Conservation (phyloP, 2,888 invertebrate genomes). For the Spatulosminthurus flaviceps region DNA sequence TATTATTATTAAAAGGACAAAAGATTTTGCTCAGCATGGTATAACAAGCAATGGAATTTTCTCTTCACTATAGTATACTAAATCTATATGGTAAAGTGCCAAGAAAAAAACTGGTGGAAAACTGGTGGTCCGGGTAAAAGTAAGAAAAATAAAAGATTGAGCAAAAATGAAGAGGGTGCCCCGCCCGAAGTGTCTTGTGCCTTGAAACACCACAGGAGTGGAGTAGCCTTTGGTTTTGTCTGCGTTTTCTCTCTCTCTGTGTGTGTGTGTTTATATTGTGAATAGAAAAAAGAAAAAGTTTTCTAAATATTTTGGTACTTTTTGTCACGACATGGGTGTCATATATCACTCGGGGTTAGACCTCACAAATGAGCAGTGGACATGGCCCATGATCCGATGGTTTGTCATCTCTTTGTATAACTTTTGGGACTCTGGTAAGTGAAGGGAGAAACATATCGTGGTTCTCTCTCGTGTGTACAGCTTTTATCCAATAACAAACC, state of each 20-base stretch:
- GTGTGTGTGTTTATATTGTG: no score
- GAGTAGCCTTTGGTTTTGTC: background rate
- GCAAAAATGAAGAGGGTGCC: constrained; percentile 39
- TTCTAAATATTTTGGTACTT: constrained; percentile 56
- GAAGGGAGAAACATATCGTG: constrained; percentile 32
- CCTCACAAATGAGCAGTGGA: constrained; percentile 58
- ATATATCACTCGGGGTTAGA: constrained; percentile 54
- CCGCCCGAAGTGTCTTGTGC: constrained; percentile 46
- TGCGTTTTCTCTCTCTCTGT: no score
- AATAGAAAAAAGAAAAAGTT: constrained; percentile 43
- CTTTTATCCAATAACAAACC: constrained; percentile 22
- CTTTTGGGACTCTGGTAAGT: background rate
- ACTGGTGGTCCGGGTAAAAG: background rate
- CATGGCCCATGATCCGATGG: constrained; percentile 58
- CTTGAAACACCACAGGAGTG: constrained; percentile 33
- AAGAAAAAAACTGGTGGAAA: background rate
- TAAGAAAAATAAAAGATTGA: constrained; percentile 24
- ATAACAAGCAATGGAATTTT: no score
- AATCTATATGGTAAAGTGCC: background rate
- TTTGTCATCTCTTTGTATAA: constrained; percentile 56
- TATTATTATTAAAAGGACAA: background rate
- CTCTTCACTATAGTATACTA: no score
- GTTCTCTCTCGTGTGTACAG: constrained; percentile 25
- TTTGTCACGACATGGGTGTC: constrained; percentile 50
- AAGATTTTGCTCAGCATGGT: background rate